Evolutionary conservation across 2,797 vertebrate genomes (phyloP), one percentile per base, ranked within the genome.

Genomic region (Phrynocephalus forsythii): DNA sequence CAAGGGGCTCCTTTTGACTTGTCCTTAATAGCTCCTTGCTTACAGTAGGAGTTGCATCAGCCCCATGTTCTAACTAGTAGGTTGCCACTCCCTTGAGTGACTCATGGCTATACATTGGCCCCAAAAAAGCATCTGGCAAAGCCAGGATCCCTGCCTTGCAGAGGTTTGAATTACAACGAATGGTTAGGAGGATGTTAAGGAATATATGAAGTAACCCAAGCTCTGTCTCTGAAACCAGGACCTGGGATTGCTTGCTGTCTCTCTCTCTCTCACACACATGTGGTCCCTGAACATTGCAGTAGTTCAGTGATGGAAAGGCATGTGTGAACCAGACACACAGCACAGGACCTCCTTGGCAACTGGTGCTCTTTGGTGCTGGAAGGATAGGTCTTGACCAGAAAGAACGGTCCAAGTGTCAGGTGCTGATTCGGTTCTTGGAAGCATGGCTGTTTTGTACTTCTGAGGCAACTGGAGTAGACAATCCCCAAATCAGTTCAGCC

Each of bases 81-180:
- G 56, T 56, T 79, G 76, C 56, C 82, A 26, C 84, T 67, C 76
- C 82, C 56, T 26, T 73, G 15, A 13, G 26, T 86, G 88, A 89
- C 56, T 89, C 85, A 83, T 86, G n/a, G 20, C 3, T 66, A 86
- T 20, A 82, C 20, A 76, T 22, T 84, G 73, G 52, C 24, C 22
- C 80, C 20, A 33, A 66, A 76, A 76, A 79, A 83, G 76, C 3
- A 66, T 78, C 79, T 86, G 52, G 68, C 38, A 79, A 63, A 79
- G 24, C 28, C 79, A 9, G 50, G 22, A n/a, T 79, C 24, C 26
- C 28, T 87, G 60, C 75, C 30, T 15, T 20, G 66, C 48, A 28
- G 50, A 79, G 48, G 38, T 71, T 18, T 69, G 10, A 69, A 18
- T 18, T 56, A 60, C 26, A 69, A 38, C 16, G 22, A 22, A 56